phyloP scores from a whole-genome alignment of 1,140 invertebrate genomes.

The Lepidostoma basale region DNA sequence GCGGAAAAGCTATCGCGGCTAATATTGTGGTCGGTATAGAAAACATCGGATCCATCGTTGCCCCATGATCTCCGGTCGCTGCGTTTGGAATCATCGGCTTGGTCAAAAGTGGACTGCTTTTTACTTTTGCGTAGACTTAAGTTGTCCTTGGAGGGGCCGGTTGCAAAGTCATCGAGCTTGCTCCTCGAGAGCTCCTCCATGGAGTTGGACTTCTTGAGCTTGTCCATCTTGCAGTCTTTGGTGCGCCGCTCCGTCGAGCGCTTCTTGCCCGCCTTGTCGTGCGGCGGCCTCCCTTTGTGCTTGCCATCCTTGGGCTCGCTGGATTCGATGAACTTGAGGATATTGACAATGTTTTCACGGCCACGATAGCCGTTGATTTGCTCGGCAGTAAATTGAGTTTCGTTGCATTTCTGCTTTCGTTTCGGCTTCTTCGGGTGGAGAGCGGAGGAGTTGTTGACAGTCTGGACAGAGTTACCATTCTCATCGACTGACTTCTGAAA shows the following conservation, averaged over 20 bases:
- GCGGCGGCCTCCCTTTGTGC: constrained; percentile 51
- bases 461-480: constrained; percentile 69
- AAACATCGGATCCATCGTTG: constrained; percentile 62
- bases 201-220: constrained; percentile 69
- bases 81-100: constrained; percentile 45
- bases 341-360: constrained; percentile 63
- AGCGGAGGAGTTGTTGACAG: constrained; percentile 59
- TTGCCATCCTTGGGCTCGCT: constrained; percentile 53
- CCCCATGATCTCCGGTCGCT: constrained; percentile 65
- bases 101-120: constrained; percentile 55
- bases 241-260: constrained; percentile 54
- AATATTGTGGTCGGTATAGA: constrained; percentile 50
- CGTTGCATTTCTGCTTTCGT: constrained; percentile 63
- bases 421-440: constrained; percentile 64
- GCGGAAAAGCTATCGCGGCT: constrained; percentile 48
- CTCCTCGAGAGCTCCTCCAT: constrained; percentile 74
- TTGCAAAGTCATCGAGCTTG: constrained; percentile 71
- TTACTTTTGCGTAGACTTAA: constrained; percentile 51
- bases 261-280: constrained; percentile 56
- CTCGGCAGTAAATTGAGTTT: constrained; percentile 66
- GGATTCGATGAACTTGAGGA: constrained; percentile 65
- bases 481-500: constrained; percentile 69
- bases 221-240: constrained; percentile 55
- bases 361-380: constrained; percentile 70
- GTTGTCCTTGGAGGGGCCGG: constrained; percentile 53